phyloP scores from a whole-genome alignment of 2,888 invertebrate species.

The Xanthorhoe designata region DNA sequence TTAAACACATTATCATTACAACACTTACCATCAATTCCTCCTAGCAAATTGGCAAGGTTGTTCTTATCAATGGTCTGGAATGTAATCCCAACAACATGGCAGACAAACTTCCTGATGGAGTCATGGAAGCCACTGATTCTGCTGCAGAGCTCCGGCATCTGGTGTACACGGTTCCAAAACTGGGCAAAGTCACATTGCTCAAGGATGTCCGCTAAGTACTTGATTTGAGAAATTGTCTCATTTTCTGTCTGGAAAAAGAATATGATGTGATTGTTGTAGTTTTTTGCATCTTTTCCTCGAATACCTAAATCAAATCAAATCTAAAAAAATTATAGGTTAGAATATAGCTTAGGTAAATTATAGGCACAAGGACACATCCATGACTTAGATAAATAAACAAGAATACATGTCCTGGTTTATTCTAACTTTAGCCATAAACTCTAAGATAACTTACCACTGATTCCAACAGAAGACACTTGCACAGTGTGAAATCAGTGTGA shows the following conservation, averaged over 20 bases:
- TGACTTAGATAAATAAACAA: too few relatives aligned
- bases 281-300: not conserved
- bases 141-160: slow-evolving; percentile 90
- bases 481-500: slow-evolving; percentile 98
- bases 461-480: slow-evolving; percentile 97
- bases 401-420: too few relatives aligned
- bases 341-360: too few relatives aligned
- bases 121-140: slow-evolving; percentile 96
- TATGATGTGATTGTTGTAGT: not conserved
- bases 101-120: slow-evolving; percentile 97
- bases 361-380: too few relatives aligned
- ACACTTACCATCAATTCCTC: slow-evolving; percentile 92
- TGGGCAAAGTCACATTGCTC: slow-evolving; percentile 97
- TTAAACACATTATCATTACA: too few relatives aligned
- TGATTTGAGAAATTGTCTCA: slow-evolving; percentile 94
- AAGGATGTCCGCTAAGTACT: slow-evolving; percentile 94
- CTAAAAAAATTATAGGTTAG: too few relatives aligned
- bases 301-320: too few relatives aligned
- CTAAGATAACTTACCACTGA: slow-evolving; percentile 66
- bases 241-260: slow-evolving; percentile 88
- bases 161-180: slow-evolving; percentile 94
- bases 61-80: slow-evolving; percentile 96
- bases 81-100: slow-evolving; percentile 98
- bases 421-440: too few relatives aligned
- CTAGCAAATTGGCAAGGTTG: slow-evolving; percentile 93